Evolutionary conservation across 2,888 invertebrate genomes (phyloP).

Genomic region (Drosophila yooni): DNA sequence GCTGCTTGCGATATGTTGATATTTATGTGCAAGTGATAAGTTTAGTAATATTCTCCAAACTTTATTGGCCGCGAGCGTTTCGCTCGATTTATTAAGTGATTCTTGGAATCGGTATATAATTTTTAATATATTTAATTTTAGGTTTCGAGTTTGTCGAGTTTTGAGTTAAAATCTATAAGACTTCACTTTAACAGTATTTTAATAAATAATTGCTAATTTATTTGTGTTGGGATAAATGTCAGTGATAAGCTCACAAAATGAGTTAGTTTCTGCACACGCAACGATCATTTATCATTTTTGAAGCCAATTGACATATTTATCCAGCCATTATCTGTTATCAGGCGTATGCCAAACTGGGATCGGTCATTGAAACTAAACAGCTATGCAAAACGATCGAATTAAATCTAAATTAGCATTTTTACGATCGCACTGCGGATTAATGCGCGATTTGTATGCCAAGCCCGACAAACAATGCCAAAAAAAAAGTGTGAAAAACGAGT

Average conservation of each 20-base stretch:
- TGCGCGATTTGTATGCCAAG: conserved; percentile 62
- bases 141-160: neutral
- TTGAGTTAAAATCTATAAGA: neutral
- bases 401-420: conserved; percentile 70
- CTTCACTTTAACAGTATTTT: neutral
- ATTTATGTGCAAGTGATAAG: neutral
- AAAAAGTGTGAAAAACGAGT: conserved; percentile 14
- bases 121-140: neutral
- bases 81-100: neutral
- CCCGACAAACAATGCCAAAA: conserved; percentile 47
- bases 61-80: neutral
- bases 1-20: neutral
- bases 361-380: conserved; percentile 28
- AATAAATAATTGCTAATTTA: neutral
- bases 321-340: conserved; percentile 15
- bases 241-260: neutral
- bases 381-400: conserved; percentile 56
- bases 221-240: neutral
- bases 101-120: neutral
- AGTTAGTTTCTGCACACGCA: neutral
- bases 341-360: conserved; percentile 35
- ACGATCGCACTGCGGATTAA: conserved; percentile 63
- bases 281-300: neutral
- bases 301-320: conserved; percentile 40
- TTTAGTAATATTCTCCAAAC: neutral